Evolutionary conservation across 2,888 invertebrate species (phyloP).

Genomic region (Dynastes tityus): DNA sequence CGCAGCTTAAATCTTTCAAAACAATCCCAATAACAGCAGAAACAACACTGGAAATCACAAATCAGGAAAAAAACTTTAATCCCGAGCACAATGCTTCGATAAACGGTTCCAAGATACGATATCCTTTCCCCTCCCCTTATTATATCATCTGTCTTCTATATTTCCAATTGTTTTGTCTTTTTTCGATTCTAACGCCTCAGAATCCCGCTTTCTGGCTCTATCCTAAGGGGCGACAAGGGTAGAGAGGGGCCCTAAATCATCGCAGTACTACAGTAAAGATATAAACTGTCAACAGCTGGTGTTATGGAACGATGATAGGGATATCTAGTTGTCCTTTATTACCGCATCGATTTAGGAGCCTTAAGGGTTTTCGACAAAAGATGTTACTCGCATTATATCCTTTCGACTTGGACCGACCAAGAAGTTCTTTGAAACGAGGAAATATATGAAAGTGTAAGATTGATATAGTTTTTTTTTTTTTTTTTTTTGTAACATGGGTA

Average conservation of each 20-base stretch:
- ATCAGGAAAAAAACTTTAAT: conserved; percentile 1
- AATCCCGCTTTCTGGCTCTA: background rate
- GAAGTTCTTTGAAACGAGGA: no score
- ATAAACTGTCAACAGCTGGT: conserved; percentile 61
- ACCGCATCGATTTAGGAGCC: conserved; percentile 38
- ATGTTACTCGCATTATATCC: conserved; percentile 7
- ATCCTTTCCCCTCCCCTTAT: background rate
- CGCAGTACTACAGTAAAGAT: conserved; percentile 55
- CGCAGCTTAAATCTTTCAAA: no score
- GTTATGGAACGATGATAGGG: conserved; percentile 61
- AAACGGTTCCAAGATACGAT: conserved; percentile 4
- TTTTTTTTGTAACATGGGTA: no score
- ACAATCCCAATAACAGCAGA: no score
- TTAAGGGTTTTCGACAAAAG: conserved; percentile 9
- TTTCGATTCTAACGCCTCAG: no score
- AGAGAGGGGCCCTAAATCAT: conserved; percentile 45
- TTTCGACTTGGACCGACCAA: no score
- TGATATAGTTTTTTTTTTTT: no score
- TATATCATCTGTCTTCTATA: background rate
- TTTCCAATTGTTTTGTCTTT: conserved; percentile 1
- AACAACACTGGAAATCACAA: no score
- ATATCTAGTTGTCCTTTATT: conserved; percentile 58
- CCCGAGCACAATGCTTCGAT: background rate
- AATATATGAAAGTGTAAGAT: no score
- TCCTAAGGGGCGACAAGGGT: background rate